Evolutionary conservation across 1,140 invertebrate genomes (phyloP).

Genomic region (Zophobas atratus): DNA sequence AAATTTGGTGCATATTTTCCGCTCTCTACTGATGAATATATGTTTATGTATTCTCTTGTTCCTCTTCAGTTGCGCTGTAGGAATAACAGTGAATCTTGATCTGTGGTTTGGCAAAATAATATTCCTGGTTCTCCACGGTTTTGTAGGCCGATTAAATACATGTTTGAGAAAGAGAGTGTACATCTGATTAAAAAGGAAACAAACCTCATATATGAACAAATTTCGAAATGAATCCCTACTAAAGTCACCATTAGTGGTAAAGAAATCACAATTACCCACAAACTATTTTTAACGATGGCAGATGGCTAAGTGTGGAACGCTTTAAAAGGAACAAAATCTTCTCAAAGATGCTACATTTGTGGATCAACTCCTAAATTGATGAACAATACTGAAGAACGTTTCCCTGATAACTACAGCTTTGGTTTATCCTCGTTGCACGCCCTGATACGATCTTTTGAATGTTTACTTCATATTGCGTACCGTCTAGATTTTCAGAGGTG

Average conservation of each 20-base stretch:
- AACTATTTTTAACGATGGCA: conserved; percentile 64
- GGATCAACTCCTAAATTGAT: conserved; percentile 65
- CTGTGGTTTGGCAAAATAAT: conserved; percentile 51
- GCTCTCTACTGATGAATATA: no score
- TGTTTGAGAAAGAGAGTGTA: conserved; percentile 60
- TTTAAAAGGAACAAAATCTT: conserved; percentile 63
- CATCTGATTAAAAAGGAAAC: conserved; percentile 59
- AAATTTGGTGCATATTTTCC: no score
- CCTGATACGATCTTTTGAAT: conserved; percentile 46
- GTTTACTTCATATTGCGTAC: conserved; percentile 41
- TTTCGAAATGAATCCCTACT: conserved; percentile 53
- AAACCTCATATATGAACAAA: conserved; percentile 56
- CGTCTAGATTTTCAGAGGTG: conserved; percentile 9
- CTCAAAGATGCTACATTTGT: conserved; percentile 66
- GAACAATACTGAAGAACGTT: conserved; percentile 57
- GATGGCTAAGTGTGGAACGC: conserved; percentile 69
- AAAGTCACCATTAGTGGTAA: conserved; percentile 15
- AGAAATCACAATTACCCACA: background rate
- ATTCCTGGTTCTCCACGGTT: conserved; percentile 53
- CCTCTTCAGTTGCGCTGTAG: no score
- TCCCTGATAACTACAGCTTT: background rate
- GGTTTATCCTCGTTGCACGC: conserved; percentile 33
- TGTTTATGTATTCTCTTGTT: no score
- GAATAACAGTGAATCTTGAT: no score
- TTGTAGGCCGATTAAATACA: conserved; percentile 58